phyloP scores from a whole-genome alignment of 2,797 vertebrate species.

The Coluber constrictor region DNA sequence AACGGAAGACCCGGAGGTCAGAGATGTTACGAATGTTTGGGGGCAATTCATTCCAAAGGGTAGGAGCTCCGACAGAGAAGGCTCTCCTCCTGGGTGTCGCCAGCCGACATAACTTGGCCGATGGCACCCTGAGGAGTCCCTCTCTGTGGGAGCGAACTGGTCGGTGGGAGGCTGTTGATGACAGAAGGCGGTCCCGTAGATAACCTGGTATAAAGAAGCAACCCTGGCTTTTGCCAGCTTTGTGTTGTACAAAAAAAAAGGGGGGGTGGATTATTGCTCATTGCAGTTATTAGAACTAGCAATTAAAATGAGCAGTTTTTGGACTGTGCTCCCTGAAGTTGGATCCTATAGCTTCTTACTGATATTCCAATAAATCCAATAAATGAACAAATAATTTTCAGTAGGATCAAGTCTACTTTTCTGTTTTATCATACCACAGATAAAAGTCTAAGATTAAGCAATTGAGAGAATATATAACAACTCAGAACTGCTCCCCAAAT shows the following conservation, averaged over 20 bases:
- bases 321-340: neutral
- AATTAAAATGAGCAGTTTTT: neutral
- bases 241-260: neutral
- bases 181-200: too few species aligned
- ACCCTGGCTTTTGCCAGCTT: neutral
- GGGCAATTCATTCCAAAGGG: too few species aligned
- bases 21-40: too few species aligned
- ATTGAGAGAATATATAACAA: neutral
- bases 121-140: too few species aligned
- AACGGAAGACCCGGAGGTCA: too few species aligned
- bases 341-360: neutral
- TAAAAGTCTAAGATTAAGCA: neutral
- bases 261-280: neutral
- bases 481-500: neutral
- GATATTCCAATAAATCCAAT: fast-evolving
- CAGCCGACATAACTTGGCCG: too few species aligned
- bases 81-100: too few species aligned
- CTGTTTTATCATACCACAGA: neutral
- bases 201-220: neutral
- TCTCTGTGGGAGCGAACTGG: too few species aligned
- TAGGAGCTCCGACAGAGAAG: too few species aligned
- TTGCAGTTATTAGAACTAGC: neutral
- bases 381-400: neutral
- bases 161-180: too few species aligned
- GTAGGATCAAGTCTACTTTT: neutral